Conservation (phyloP, 2,113 vertebrate genomes). For the Macroglossus sobrinus region DNA sequence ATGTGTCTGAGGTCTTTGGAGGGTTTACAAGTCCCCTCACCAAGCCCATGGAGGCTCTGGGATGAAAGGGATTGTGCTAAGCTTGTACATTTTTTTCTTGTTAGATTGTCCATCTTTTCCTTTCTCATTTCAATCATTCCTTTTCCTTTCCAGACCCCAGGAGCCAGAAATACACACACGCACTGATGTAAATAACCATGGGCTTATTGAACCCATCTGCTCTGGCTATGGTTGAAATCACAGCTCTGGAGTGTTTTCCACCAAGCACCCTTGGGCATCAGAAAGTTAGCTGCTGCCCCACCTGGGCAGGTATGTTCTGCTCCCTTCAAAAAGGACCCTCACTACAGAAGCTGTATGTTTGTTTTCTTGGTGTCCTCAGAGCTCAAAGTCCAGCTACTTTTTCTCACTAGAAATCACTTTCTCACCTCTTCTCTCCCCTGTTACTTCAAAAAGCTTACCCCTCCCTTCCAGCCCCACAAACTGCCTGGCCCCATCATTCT, state of each 20-base stretch:
- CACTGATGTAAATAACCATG: constrained; percentile 67
- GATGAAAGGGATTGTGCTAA: constrained; percentile 1
- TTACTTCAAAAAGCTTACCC: background rate
- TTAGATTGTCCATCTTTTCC: constrained; percentile 48
- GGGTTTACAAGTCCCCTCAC: background rate
- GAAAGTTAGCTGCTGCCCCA: background rate
- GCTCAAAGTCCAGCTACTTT: background rate
- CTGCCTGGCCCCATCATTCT: background rate
- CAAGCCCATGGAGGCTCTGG: background rate
- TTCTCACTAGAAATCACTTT: background rate
- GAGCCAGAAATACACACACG: constrained; percentile 64
- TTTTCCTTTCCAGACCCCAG: constrained; percentile 64
- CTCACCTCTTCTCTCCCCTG: background rate
- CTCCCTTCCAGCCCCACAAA: background rate
- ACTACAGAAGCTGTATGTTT: background rate
- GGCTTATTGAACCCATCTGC: constrained; percentile 72
- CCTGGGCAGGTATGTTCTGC: background rate
- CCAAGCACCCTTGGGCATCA: background rate
- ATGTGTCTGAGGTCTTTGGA: background rate
- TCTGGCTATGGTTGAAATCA: constrained; percentile 45
- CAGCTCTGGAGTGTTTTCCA: constrained; percentile 50
- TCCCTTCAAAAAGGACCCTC: background rate
- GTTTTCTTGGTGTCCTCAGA: background rate
- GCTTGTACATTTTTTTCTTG: constrained; percentile 24
- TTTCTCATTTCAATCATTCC: constrained; percentile 61